These are phyloP conservation scores for Lasius fuliginosus DNA, from an alignment of 2,888 invertebrate genomes.

Conservation along the genomic window DNA sequence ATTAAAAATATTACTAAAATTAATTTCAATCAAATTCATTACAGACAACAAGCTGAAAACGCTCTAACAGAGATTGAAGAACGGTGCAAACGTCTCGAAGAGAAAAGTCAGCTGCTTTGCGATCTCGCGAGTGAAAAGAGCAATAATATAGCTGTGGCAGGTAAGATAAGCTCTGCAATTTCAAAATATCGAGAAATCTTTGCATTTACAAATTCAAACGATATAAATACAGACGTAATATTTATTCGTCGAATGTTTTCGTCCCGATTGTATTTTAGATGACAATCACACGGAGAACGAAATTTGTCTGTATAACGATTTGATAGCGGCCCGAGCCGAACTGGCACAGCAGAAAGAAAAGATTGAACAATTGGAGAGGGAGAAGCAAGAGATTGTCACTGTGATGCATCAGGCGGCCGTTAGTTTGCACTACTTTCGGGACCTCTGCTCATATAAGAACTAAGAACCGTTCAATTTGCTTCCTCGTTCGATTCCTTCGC, in stretches of 20 bases:
- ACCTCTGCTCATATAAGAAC: conserved; percentile 63
- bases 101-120: conserved; percentile 73
- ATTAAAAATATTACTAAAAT: background rate
- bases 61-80: conserved; percentile 64
- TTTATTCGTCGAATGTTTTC: background rate
- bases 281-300: conserved; percentile 84
- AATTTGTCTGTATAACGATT: conserved; percentile 87
- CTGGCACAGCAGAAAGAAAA: conserved; percentile 86
- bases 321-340: conserved; percentile 85
- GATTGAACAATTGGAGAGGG: conserved; percentile 85
- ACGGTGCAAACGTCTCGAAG: conserved; percentile 71
- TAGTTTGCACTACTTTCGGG: conserved; percentile 78
- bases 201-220: background rate
- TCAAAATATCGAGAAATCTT: conserved; percentile 28
- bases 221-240: background rate
- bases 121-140: conserved; percentile 68
- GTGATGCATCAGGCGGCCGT: conserved; percentile 87
- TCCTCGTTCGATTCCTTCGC: conserved; percentile 7
- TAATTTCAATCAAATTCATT: conserved; percentile 25
- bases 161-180: conserved; percentile 49
- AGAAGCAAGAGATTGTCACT: conserved; percentile 87
- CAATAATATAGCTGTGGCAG: conserved; percentile 57
- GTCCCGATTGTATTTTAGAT: conserved; percentile 58
- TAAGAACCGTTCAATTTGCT: conserved; percentile 58
- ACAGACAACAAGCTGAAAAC: conserved; percentile 68